Evolutionary conservation across 2,797 vertebrate species (phyloP), one percentile per base, ranked within the genome.

Genomic region (Ambastaia sidthimunki): DNA sequence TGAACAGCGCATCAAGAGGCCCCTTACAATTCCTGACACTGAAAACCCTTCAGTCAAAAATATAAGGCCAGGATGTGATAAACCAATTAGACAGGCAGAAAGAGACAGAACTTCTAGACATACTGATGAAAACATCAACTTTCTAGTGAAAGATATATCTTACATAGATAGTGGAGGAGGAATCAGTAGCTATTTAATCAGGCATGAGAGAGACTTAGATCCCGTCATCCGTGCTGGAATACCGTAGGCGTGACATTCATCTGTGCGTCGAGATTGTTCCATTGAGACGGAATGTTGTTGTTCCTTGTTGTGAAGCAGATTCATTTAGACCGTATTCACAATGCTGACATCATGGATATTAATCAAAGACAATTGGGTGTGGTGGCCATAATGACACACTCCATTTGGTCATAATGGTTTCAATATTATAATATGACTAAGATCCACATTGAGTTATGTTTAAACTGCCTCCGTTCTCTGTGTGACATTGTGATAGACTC

Each of bases 281-380:
- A 83, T 67, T 85, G 74, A 81, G 75, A 84, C 80, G 54, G 79
- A 19, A 65, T 70, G 76, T 65, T 78, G 74, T 28, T 67, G 10
- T 52, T 74, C 31, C 50, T 80, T 68, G 71, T 15, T 41, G 21
- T 34, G 25, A 62, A 19, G 54, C 21, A 59, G 54, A 41, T 52
- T 63, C 59, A 57, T 41, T 65, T 80, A 15, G 12, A 60, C 23
- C 34, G 37, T 25, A 62, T 67, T 69, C 71, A 48, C 47, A 73
- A 16, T 23, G 74, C 57, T 83, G 82, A 41, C 66, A 66, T 78
- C 19, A 73, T 76, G 50, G 50, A 68, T 70, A 73, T 65, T 76
- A 70, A 67, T 70, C 52, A 57, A 59, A 34, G n/a, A 62, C 77
- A 74, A 48, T 48, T 72, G 67, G 60, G 15, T 37, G 11, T 16